Percentiles rank a stretch among this genome's conserved stretches.
Evolutionary conservation across 2,888 invertebrate species (phyloP).

Genomic region (Nipponacmea schrenckii): DNA sequence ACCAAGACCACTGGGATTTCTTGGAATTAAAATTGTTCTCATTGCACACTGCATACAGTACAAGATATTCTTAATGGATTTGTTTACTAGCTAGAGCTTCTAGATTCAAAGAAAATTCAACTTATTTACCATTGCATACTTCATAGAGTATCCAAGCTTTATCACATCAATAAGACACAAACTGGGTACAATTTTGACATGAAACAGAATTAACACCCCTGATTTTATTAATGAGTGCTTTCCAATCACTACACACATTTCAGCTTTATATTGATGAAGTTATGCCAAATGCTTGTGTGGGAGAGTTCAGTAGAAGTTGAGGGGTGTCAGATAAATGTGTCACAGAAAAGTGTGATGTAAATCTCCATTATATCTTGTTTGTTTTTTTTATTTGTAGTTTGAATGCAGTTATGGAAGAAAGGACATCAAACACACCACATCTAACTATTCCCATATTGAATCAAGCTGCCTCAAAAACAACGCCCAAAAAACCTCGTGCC

Average conservation of each 20-base stretch:
- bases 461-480: constrained; percentile 5
- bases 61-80: too few relatives aligned
- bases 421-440: constrained; percentile 1
- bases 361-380: neutral
- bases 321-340: too few relatives aligned
- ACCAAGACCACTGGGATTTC: too few relatives aligned
- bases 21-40: too few relatives aligned
- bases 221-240: constrained; percentile 12
- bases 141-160: too few relatives aligned
- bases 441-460: neutral
- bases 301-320: too few relatives aligned
- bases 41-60: too few relatives aligned
- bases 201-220: neutral
- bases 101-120: too few relatives aligned
- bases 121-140: too few relatives aligned
- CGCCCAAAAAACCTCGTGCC: neutral
- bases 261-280: constrained; percentile 10
- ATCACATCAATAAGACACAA: too few relatives aligned
- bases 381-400: constrained; percentile 2
- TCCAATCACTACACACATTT: constrained; percentile 4
- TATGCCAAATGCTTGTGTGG: constrained; percentile 2
- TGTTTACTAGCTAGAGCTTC: too few relatives aligned
- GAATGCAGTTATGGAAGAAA: constrained; percentile 13
- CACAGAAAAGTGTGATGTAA: too few relatives aligned
- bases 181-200: neutral